These are phyloP conservation scores for Miltochrista miniata DNA, from an alignment of 2,888 invertebrate species.

Conservation along the genomic window DNA sequence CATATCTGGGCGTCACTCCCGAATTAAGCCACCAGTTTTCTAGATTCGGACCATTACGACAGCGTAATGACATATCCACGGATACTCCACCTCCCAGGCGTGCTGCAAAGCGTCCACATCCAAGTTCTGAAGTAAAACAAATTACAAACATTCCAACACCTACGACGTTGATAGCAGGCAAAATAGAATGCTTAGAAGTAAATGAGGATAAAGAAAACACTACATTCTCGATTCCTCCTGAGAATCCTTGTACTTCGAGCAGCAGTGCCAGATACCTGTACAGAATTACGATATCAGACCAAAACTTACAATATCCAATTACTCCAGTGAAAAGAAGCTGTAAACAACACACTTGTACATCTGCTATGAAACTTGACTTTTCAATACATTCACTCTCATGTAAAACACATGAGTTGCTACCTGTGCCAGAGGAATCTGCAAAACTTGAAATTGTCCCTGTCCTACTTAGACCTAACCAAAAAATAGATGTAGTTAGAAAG, in stretches of 20 bases:
- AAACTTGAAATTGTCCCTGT: conserved; percentile 42
- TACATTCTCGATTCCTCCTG: conserved; percentile 30
- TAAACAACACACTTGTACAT: conserved; percentile 59
- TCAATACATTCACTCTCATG: conserved; percentile 68
- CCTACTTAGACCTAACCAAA: conserved; percentile 63
- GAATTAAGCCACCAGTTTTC: conserved; percentile 39
- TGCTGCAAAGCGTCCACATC: conserved; percentile 61
- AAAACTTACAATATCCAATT: conserved; percentile 59
- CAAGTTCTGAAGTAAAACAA: conserved; percentile 48
- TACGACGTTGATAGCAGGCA: conserved; percentile 70
- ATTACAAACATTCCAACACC: conserved; percentile 59
- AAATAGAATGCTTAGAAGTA: conserved; percentile 66
- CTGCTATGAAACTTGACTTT: conserved; percentile 65
- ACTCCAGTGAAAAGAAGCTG: conserved; percentile 73
- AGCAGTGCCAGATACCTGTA: conserved; percentile 32
- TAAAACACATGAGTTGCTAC: conserved; percentile 57
- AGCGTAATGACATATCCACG: conserved; percentile 32
- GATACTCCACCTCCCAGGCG: conserved; percentile 59
- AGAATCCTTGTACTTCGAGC: conserved; percentile 27
- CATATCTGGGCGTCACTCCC: conserved; percentile 49
- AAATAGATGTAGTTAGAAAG: conserved; percentile 69
- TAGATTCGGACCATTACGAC: conserved; percentile 40
- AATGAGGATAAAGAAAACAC: conserved; percentile 58
- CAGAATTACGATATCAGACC: conserved; percentile 37
- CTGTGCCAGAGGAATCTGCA: conserved; percentile 40